Base-by-base conservation (phyloP, 2,888 invertebrate genomes). In the Hartigia nigra region DNA sequence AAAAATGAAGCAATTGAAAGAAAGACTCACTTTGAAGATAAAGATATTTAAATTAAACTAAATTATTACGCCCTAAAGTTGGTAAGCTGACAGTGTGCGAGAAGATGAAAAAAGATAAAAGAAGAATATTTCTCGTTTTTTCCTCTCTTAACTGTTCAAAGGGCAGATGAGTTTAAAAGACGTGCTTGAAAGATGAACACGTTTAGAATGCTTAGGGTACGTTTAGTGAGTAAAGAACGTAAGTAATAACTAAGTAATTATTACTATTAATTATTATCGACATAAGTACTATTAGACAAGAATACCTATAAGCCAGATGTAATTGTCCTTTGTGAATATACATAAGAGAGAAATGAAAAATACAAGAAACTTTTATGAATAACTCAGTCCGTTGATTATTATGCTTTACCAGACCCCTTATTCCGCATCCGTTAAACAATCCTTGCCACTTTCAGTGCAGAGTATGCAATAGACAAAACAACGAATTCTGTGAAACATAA, bases 311-410 rank as follows among this genome's bases (percentile, higher is more conserved):
- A 90, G 89, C 89, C 90, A 88, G 89, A 90, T 90, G 89, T 91
- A 91, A 91, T 89, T 91, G 90, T 90, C 90, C 88, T 90, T 90
- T 90, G 91, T 91, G 91, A 91, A 91, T 91, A 91, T 90, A 89
- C 87, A 90, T 90, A 90, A 91, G 90, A 90, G 89, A 90, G 89
- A 89, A 89, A 88, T 89, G 89, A 89, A 89, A 90, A 91, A 90
- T 90, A 91, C 89, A 90, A 91, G 86, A 90, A 90, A 89, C 91
- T 91, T 91, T 91, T 91, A 91, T 91, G 90, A 91, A 89, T 89
- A 91, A 82, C 82, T 79, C 34, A 76, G 74, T 75, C 76, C 39
- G 32, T 32, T n/a, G 70, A 79, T 81, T 69, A 78, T 79, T 81
- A 72, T 74, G 23, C 55, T 23, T 9, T 55, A 23, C 55, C 5